Percentiles rank a stretch among this genome's conserved stretches.
These are phyloP conservation scores for Oncorhynchus gorbuscha DNA, from an alignment of 2,113 vertebrate genomes.

Conservation along the genomic window DNA sequence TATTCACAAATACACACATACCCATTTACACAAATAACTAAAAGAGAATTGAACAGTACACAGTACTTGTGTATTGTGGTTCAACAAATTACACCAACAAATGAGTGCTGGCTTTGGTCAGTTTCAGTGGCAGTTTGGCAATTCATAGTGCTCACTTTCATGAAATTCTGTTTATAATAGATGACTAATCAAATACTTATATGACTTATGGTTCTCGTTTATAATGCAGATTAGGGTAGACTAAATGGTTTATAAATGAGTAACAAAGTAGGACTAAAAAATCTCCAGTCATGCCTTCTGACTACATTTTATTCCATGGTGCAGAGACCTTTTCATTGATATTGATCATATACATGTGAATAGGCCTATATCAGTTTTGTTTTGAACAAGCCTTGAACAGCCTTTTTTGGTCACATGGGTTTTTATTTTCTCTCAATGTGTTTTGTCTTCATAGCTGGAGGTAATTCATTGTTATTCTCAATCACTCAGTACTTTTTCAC, in stretches of 20 bases:
- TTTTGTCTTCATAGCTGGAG: too few species aligned
- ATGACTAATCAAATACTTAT: conserved; percentile 50
- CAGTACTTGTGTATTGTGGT: neutral
- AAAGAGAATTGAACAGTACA: neutral
- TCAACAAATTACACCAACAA: neutral
- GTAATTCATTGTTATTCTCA: too few species aligned
- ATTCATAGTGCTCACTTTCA: conserved; percentile 38
- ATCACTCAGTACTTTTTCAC: too few species aligned
- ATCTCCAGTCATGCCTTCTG: too few species aligned
- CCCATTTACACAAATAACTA: neutral
- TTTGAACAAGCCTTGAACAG: too few species aligned
- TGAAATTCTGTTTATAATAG: conserved; percentile 47
- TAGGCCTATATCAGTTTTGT: too few species aligned
- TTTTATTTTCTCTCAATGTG: too few species aligned
- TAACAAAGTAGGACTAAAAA: too few species aligned
- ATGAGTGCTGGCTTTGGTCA: neutral
- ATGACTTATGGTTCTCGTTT: conserved; percentile 27
- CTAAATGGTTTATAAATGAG: too few species aligned
- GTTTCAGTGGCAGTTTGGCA: conserved; percentile 28
- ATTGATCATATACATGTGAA: neutral
- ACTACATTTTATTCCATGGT: too few species aligned
- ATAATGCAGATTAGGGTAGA: conserved; percentile 22
- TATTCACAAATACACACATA: neutral
- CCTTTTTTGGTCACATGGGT: too few species aligned
- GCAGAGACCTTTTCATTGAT: neutral